Evolutionary conservation across 2,113 vertebrate species (phyloP), one percentile per base, ranked within the genome.

Genomic region (Fukomys damarensis): DNA sequence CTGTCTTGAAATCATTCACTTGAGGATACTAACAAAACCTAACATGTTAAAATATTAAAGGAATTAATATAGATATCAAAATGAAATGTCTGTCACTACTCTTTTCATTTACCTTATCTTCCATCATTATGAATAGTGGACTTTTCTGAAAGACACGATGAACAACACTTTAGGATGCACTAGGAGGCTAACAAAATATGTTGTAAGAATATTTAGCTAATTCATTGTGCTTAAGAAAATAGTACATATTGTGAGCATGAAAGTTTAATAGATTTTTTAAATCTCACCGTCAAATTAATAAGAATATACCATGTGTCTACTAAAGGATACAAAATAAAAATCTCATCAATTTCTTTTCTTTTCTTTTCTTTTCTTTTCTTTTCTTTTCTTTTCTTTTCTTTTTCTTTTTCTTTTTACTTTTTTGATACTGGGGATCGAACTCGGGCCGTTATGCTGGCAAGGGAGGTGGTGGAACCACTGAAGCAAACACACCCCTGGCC

Each of bases 61-160:
- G 32, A 74, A 87, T 79, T 6, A 93, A 87, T 30, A 87, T 49
- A 83, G 17, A 79, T 92, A 58, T 86, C 43, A 92, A 88, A 61
- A 76, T 56, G 19, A 35, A 68, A 52, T 63, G 54, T 56, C 30
- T 54, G 72, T 93, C 46, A 86, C 1, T 88, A 46, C n/a, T 65
- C 1, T 3, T 76, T 35, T 74, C 26, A 61, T 90, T 90, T 92
- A 80, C 54, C 32, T 26, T 74, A 26, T 49, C 8, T 90, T 66
- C 87, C 46, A 86, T 3, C 30, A 76, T 65, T 63, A 70, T 32
- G 61, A 68, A 35, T 17, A 32, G 13, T n/a, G 9, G 13, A 35
- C 54, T 32, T 77, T 93, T 93, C 35, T 93, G 26, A 94, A 79
- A 14, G 24, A 49, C 79, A 35, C 79, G 41, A 93, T 88, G n/a